These are phyloP conservation scores for Cancer borealis DNA, from an alignment of 2,888 invertebrate genomes.

Conservation along the genomic window DNA sequence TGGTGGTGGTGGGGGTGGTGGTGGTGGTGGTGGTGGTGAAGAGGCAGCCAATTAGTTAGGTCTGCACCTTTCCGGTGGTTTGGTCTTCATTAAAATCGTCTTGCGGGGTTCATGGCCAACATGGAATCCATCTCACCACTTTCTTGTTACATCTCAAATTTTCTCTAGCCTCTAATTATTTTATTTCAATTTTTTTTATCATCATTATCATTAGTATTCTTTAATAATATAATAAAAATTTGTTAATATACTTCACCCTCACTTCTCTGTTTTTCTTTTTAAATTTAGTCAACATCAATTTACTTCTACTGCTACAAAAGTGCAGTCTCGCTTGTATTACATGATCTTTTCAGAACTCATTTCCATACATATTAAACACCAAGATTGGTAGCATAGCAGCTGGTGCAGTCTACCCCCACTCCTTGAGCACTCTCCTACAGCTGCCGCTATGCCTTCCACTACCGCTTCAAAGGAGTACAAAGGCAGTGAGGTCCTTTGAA, in stretches of 20 bases:
- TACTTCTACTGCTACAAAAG: background rate
- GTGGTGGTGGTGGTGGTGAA: background rate
- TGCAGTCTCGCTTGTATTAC: background rate
- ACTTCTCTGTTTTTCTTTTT: background rate
- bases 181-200: background rate
- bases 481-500: background rate
- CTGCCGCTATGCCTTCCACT: background rate
- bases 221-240: background rate
- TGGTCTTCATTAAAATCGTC: background rate
- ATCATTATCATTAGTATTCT: background rate
- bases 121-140: background rate
- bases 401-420: background rate
- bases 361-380: constrained; percentile 34
- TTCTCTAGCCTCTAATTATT: background rate
- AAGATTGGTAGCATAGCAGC: background rate
- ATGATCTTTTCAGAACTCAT: background rate
- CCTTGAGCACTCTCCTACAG: background rate
- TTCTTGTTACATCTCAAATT: background rate
- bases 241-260: background rate
- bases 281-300: background rate
- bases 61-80: background rate
- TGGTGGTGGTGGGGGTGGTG: constrained; percentile 6
- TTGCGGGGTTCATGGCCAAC: background rate
- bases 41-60: background rate
- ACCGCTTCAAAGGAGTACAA: background rate